Percentiles rank a stretch among this genome's conserved stretches.
Evolutionary conservation across 2,797 vertebrate genomes (phyloP).

Genomic region (Amphiprion clarkii): DNA sequence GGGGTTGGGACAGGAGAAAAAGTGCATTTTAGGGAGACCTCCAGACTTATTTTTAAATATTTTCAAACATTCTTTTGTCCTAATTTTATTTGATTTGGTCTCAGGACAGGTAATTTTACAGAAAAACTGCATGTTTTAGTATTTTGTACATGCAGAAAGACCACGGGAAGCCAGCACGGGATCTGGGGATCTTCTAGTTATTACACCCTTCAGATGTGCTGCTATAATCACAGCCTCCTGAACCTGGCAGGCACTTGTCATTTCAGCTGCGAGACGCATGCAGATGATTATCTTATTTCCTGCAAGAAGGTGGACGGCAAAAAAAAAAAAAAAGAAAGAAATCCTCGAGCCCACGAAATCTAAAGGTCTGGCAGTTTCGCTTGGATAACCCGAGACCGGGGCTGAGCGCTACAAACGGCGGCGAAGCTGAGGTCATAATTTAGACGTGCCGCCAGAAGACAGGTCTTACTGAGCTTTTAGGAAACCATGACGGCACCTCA

Average conservation of each 20-base stretch:
- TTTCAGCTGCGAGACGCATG: constrained; percentile 11
- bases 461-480: constrained; percentile 83
- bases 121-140: too few relatives aligned
- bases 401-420: constrained; percentile 58
- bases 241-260: constrained; percentile 11
- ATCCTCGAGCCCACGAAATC: constrained; percentile 36
- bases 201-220: neutral
- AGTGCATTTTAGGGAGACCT: too few relatives aligned
- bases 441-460: constrained; percentile 79
- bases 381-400: constrained; percentile 39
- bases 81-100: too few relatives aligned
- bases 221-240: neutral
- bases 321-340: constrained; percentile 15
- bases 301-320: constrained; percentile 34
- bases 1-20: too few relatives aligned
- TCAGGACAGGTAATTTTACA: too few relatives aligned
- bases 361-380: constrained; percentile 50
- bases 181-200: neutral
- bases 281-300: constrained; percentile 37
- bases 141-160: too few relatives aligned
- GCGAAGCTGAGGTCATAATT: constrained; percentile 83
- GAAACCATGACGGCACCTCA: constrained; percentile 83
- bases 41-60: too few relatives aligned
- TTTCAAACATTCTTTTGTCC: too few relatives aligned
- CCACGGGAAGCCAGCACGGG: too few relatives aligned